Conservation (phyloP, 1,140 invertebrate genomes). For the Pachypeltis micranthus region DNA sequence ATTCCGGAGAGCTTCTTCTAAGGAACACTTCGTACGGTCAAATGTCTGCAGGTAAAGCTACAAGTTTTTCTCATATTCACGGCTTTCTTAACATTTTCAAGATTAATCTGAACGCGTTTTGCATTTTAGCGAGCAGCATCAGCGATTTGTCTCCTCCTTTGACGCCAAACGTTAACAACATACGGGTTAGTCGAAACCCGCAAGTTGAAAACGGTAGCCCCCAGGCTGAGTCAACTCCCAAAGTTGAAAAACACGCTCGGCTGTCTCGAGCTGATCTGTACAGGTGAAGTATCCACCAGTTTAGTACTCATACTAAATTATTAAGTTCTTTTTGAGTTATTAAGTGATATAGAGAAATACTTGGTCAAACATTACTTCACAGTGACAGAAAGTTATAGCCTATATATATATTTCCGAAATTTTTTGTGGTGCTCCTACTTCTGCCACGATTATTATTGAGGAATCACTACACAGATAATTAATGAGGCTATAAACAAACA, state of each 20-base stretch:
- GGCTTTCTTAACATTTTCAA: no score
- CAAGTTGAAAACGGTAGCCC: slow-evolving; percentile 30
- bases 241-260: slow-evolving; percentile 32
- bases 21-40: slow-evolving; percentile 49
- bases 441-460: no score
- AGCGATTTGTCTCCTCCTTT: slow-evolving; percentile 49
- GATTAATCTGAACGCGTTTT: background rate
- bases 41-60: slow-evolving; percentile 45
- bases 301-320: no score
- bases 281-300: no score
- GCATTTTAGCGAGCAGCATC: slow-evolving; percentile 46
- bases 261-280: slow-evolving; percentile 24
- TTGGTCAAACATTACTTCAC: no score
- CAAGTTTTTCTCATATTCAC: background rate
- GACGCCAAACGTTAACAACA: slow-evolving; percentile 36
- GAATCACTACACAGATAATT: no score
- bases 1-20: slow-evolving; percentile 34
- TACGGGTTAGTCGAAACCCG: slow-evolving; percentile 42
- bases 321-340: no score
- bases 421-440: no score
- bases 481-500: no score
- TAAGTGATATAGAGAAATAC: no score
- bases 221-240: slow-evolving; percentile 24
- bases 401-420: no score
- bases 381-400: no score